A percentile compares a stretch with the other conserved stretches of the same genome.
Evolutionary conservation across 2,797 vertebrate species (phyloP).

Genomic region (Hylomyscus alleni): DNA sequence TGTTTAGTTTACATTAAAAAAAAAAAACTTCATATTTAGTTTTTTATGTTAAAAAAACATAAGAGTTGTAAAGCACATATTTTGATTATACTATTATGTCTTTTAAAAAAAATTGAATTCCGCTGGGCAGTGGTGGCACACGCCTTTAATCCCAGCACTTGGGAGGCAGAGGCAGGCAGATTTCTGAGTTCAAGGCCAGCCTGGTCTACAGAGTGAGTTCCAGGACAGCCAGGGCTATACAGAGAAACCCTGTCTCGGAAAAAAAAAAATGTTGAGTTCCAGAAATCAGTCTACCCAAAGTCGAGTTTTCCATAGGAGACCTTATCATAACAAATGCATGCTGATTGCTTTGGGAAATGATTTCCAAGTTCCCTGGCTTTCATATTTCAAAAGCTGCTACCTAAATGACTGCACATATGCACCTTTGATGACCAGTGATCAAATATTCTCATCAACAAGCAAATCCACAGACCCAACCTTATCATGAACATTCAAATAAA

Average conservation of each 20-base stretch:
- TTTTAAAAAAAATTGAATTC: neutral
- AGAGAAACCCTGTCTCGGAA: too few relatives aligned
- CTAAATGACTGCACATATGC: neutral
- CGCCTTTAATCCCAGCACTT: too few relatives aligned
- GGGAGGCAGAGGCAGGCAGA: too few relatives aligned
- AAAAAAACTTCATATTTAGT: constrained; percentile 40
- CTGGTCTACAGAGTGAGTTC: too few relatives aligned
- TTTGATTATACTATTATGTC: neutral
- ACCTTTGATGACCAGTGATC: constrained; percentile 27
- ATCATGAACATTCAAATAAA: constrained; percentile 30
- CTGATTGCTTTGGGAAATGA: constrained; percentile 39
- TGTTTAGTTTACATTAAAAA: constrained; percentile 24
- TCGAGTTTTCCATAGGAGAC: constrained; percentile 22
- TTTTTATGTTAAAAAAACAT: neutral
- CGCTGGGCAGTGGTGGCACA: too few relatives aligned
- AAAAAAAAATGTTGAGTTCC: neutral
- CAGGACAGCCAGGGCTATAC: too few relatives aligned
- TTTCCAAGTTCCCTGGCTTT: constrained; percentile 42
- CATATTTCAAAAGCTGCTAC: constrained; percentile 1
- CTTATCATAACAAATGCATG: neutral
- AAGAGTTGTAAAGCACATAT: constrained; percentile 20
- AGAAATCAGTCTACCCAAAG: constrained; percentile 39
- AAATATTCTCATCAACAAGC: neutral
- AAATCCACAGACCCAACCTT: constrained; percentile 29
- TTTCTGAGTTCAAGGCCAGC: too few relatives aligned